Conservation (phyloP, 2,888 invertebrate genomes). For the Lasioglossum pauxillum region DNA sequence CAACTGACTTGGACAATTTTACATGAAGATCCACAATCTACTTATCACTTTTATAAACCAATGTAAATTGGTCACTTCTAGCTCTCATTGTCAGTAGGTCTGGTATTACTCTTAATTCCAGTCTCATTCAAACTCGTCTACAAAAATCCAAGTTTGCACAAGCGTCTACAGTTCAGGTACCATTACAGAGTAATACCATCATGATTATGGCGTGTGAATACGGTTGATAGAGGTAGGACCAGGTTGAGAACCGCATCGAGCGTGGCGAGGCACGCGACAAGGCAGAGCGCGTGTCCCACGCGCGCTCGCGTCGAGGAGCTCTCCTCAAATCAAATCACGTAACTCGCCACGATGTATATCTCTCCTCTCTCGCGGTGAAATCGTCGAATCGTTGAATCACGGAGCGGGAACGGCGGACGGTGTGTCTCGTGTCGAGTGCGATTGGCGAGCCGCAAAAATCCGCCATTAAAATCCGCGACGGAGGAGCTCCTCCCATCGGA, state of each 20-base stretch:
- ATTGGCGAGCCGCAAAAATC: conserved; percentile 82
- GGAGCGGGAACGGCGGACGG: conserved; percentile 55
- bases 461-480: conserved; percentile 81
- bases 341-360: conserved; percentile 71
- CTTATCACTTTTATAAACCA: neutral
- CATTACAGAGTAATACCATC: neutral
- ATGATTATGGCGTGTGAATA: neutral
- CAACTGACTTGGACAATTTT: too few relatives aligned
- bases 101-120: too few relatives aligned
- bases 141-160: neutral
- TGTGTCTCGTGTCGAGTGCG: conserved; percentile 66
- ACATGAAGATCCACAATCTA: too few relatives aligned
- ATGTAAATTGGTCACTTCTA: neutral
- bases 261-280: conserved; percentile 77
- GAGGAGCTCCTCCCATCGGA: conserved; percentile 80
- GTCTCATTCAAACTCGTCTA: neutral
- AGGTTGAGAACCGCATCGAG: conserved; percentile 64
- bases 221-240: neutral
- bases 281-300: conserved; percentile 70
- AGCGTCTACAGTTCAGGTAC: neutral
- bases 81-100: too few relatives aligned
- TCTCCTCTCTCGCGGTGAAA: conserved; percentile 62
- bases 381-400: conserved; percentile 64
- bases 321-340: conserved; percentile 78
- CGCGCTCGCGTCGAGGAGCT: conserved; percentile 70